Evolutionary conservation across 2,888 invertebrate genomes (phyloP), one percentile per base, ranked within the genome.

Genomic region (Acleris laterana): DNA sequence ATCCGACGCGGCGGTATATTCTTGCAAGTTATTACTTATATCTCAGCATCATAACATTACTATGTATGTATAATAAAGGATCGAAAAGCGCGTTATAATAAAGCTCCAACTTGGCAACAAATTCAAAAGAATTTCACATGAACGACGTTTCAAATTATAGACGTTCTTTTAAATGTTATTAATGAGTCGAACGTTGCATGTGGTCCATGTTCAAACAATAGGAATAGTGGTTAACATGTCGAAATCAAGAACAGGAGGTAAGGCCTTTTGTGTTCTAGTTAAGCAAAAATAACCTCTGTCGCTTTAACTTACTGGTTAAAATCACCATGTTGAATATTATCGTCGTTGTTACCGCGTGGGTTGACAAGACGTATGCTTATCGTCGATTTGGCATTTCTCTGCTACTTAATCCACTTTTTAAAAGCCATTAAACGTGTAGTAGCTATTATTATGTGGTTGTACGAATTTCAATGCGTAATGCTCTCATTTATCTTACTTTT

Each of bases 331-430:
- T 44, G 38, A 9, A 38, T 66, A 46, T 63, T 63, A 63, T 65
- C 68, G 65, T 67, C 61, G 56, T 61, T 69, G 62, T 70, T 68
- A 68, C 57, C 56, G 88, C 88, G 90, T 91, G 90, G 91, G 91
- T 80, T 83, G 90, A 87, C 85, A 89, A 88, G 90, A 88, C 80
- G 80, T 87, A 89, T 85, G 87, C 87, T 90, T 91, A 91, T 91
- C 88, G 85, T 82, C 80, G 82, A 86, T 89, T 89, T 88, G 89
- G 87, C 87, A 87, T 90, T 90, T 89, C 89, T 87, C 85, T 74
- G 90, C 90, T 90, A 90, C 90, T 86, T 90, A 88, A 88, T 90
- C 88, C 85, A 90, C 87, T 90, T 90, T 87, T 88, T 83, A 82
- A 84, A 88, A 83, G 85, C 86, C 80, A 89, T 90, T 89, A 84